These are phyloP conservation scores for Clupea harengus DNA, from an alignment of 2,113 vertebrate genomes.

Conservation along the genomic window DNA sequence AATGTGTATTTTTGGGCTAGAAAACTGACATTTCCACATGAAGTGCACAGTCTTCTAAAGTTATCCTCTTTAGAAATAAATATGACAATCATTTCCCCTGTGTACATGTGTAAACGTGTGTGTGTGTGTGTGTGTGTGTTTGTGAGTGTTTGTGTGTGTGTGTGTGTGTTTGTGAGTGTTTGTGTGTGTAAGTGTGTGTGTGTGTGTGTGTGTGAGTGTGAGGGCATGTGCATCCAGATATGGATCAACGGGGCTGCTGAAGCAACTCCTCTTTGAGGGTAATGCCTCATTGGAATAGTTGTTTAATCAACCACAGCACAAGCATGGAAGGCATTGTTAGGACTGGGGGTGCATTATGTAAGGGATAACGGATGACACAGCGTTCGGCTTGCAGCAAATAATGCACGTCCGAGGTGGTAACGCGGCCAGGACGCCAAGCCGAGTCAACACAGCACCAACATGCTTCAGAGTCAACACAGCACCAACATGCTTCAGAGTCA, in stretches of 20 bases:
- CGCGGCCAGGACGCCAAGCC: too few relatives aligned
- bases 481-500: conserved; percentile 10
- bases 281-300: conserved; percentile 12
- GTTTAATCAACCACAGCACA: conserved; percentile 10
- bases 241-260: background rate
- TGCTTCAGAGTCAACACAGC: background rate
- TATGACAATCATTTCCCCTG: background rate
- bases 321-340: background rate
- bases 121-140: background rate
- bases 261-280: background rate
- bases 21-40: conserved; percentile 9
- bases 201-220: background rate
- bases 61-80: conserved; percentile 6
- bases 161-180: background rate
- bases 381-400: too few relatives aligned
- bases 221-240: background rate
- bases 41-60: background rate
- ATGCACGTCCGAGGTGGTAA: too few relatives aligned
- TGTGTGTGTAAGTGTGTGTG: too few relatives aligned
- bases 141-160: background rate
- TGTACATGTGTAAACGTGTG: background rate
- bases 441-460: background rate
- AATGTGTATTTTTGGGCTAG: background rate
- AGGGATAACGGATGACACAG: too few relatives aligned
- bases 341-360: background rate